Percentiles rank a stretch among this genome's conserved stretches.
Evolutionary conservation across 2,113 vertebrate genomes (phyloP).

Genomic region (Centropus unirufus): DNA sequence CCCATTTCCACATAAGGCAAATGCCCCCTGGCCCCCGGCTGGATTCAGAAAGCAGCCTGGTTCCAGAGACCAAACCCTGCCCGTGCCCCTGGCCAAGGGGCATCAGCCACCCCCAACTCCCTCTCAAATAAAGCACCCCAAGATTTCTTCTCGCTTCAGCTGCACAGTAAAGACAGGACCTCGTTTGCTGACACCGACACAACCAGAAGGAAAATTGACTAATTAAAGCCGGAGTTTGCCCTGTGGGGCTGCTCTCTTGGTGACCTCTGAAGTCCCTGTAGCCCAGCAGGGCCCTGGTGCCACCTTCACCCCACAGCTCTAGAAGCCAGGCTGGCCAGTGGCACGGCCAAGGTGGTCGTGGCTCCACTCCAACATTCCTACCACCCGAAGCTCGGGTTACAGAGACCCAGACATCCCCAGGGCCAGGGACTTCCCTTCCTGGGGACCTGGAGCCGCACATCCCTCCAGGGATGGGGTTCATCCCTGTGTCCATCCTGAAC

Average conservation of each 20-base stretch:
- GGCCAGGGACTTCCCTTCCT: not conserved
- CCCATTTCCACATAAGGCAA: not conserved
- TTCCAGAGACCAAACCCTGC: not conserved
- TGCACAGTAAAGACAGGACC: not conserved
- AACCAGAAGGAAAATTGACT: not conserved
- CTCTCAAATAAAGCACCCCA: not conserved
- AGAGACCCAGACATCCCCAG: rapidly evolving
- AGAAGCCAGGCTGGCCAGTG: rapidly evolving
- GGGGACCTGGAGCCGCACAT: not conserved
- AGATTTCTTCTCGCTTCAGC: not conserved
- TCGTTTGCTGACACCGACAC: not conserved
- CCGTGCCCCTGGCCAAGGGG: rapidly evolving
- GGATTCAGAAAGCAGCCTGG: not conserved
- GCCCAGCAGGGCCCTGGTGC: rapidly evolving
- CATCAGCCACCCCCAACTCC: rapidly evolving
- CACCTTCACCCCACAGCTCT: not conserved
- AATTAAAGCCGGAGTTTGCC: not conserved
- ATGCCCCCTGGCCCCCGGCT: rapidly evolving
- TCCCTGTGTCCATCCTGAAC: not conserved
- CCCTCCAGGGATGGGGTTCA: not conserved
- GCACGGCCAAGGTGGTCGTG: rapidly evolving
- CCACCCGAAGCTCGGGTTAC: not conserved
- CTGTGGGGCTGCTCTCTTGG: not conserved
- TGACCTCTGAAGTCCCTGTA: not conserved
- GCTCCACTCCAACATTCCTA: not conserved